These are phyloP conservation scores for Lindbergichthys nudifrons DNA, from an alignment of 2,797 vertebrate species.

Conservation along the genomic window DNA sequence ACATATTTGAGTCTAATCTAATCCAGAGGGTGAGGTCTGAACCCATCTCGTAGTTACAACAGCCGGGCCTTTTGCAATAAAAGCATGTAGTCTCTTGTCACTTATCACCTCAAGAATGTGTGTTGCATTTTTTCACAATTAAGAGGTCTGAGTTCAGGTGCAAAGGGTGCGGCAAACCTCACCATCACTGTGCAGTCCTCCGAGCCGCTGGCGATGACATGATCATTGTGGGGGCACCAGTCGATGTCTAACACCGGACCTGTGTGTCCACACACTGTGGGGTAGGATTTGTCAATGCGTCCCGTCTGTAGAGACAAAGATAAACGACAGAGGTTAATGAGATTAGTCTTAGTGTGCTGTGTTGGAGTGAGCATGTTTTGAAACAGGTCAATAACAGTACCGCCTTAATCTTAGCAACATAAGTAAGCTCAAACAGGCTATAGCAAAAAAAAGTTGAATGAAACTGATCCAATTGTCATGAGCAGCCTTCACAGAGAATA, in stretches of 20 bases:
- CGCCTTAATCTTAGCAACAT: conserved; percentile 49
- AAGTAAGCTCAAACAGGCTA: conserved; percentile 5
- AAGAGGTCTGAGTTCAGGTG: conserved; percentile 19
- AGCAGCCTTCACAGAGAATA: neutral
- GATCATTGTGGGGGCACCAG: conserved; percentile 97
- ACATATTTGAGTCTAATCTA: conserved; percentile 77
- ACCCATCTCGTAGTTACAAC: conserved; percentile 60
- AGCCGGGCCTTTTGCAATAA: conserved; percentile 53
- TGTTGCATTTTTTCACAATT: neutral
- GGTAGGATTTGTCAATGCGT: conserved; percentile 97
- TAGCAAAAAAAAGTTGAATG: neutral
- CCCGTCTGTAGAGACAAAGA: conserved; percentile 87
- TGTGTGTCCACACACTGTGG: conserved; percentile 97
- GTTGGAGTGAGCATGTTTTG: conserved; percentile 33
- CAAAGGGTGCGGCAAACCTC: conserved; percentile 52
- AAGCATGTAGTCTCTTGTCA: conserved; percentile 48
- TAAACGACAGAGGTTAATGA: conserved; percentile 54
- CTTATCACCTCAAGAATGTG: conserved; percentile 35
- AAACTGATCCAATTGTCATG: conserved; percentile 9
- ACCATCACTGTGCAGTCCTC: conserved; percentile 99
- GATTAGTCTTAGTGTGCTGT: conserved; percentile 51
- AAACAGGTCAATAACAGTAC: conserved; percentile 52
- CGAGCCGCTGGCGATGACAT: conserved; percentile 95
- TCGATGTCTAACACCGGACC: conserved; percentile 97
- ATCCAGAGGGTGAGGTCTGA: conserved; percentile 76